Conservation (phyloP, 2,888 invertebrate genomes). For the Agrochola lota region DNA sequence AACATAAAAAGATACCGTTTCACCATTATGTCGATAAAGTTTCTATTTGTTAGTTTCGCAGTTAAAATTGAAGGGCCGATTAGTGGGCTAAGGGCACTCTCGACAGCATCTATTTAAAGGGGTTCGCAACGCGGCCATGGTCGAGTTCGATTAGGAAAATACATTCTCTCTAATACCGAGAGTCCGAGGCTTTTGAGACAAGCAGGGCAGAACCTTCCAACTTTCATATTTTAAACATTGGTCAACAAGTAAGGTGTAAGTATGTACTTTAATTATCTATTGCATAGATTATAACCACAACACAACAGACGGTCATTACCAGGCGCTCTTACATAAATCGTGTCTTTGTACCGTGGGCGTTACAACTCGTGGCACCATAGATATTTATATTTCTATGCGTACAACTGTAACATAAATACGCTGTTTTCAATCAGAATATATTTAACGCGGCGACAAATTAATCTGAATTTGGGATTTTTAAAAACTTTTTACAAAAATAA, state of each 20-base stretch:
- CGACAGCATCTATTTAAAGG: slow-evolving; percentile 18
- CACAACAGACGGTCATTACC: not conserved
- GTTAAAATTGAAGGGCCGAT: slow-evolving; percentile 23
- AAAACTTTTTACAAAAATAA: too few species aligned
- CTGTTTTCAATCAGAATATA: too few species aligned
- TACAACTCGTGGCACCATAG: too few species aligned
- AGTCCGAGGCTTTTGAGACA: not conserved
- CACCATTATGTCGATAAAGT: slow-evolving; percentile 3
- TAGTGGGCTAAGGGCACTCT: slow-evolving; percentile 34
- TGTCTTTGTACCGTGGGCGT: too few species aligned
- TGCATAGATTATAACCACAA: not conserved
- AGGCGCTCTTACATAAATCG: not conserved
- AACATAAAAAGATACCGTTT: slow-evolving; percentile 8
- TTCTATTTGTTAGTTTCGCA: slow-evolving; percentile 1
- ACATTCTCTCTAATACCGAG: slow-evolving; percentile 26
- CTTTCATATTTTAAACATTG: not conserved
- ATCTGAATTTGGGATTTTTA: too few species aligned
- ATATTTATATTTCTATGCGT: too few species aligned
- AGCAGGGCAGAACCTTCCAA: not conserved
- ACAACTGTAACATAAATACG: too few species aligned
- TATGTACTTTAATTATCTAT: not conserved
- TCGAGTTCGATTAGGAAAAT: slow-evolving; percentile 16
- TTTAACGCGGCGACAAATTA: too few species aligned
- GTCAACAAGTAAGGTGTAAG: not conserved
- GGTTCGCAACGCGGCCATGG: slow-evolving; percentile 21